Base-by-base conservation (phyloP, 2,113 vertebrate genomes). In the Nothobranchius kuhntae region DNA sequence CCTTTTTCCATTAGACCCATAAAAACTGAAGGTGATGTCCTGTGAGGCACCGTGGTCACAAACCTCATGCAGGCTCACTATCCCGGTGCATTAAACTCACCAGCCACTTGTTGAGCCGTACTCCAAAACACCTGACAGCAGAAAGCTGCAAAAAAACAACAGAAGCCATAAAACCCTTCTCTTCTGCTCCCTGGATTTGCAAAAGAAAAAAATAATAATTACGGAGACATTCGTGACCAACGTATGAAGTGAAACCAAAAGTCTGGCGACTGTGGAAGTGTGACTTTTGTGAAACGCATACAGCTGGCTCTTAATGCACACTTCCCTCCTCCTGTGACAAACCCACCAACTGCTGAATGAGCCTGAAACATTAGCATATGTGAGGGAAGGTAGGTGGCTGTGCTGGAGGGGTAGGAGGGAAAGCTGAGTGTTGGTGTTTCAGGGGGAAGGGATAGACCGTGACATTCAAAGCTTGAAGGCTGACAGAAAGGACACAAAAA, bases 321-420 rank as follows among this genome's bases (percentile, higher is more conserved):
- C 67, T 47, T 62, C 70, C 73, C 79, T 68, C 71, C 81, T 77
- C 76, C 76, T 75, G 62, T 77, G 61, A 93, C 86, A 91, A 89
- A 93, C 78, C 80, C 71, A 83, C 81, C 80, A 88, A 89, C 77
- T 77, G 84, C 82, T 88, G 88, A 91, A 85, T 72, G 85, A 68
- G 71, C 88, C 82, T 80, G 73, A 77, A 80, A 62, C 83, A 93
- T 94, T 92, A 92, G 87, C 91, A 93, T 90, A 90, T 77, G 83
- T 90, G 89, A 94, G 87, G 82, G 78, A 90, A 92, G 87, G 85
- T 82, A 80, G 90, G 82, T 89, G 89, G 84, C 64, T 61, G 50
- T 54, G 70, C 48, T 66, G 62, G 73, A 68, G 45, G 66, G 70
- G 71, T 63, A 51, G 69, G 42, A 82, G 79, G 86, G 80, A 42